Evolutionary conservation across 2,113 vertebrate genomes (phyloP).

Genomic region (Calonectris borealis): DNA sequence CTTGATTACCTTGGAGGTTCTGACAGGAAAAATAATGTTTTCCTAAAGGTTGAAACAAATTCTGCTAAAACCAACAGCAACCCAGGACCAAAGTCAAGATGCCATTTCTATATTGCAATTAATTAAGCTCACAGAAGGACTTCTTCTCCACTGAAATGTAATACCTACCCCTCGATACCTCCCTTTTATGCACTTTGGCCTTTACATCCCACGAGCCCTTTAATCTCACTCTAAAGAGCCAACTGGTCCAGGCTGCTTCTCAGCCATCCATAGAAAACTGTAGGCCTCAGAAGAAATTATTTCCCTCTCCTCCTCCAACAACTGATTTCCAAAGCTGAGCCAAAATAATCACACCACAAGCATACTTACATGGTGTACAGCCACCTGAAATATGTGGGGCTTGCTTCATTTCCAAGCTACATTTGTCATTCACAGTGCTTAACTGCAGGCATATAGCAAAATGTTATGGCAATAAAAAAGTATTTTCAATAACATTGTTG

Average conservation of each 20-base stretch:
- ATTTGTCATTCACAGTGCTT: background rate
- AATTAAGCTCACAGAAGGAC: background rate
- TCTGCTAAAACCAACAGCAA: background rate
- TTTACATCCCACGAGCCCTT: background rate
- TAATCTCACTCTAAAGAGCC: background rate
- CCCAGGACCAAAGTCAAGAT: background rate
- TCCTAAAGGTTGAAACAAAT: constrained; percentile 11
- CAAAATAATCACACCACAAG: constrained; percentile 1
- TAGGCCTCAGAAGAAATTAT: background rate
- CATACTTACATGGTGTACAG: background rate
- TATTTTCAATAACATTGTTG: background rate
- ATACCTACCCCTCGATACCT: background rate
- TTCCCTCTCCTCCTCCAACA: background rate
- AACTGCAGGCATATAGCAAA: background rate
- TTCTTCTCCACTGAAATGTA: background rate
- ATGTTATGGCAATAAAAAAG: background rate
- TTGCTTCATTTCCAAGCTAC: background rate
- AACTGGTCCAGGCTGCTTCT: background rate
- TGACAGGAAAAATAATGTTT: constrained; percentile 44
- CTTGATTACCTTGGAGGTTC: background rate
- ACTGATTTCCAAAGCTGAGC: background rate
- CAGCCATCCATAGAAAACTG: background rate
- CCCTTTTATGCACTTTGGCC: background rate
- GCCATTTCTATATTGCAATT: background rate
- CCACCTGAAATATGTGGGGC: constrained; percentile 6